Evolutionary conservation across 2,113 vertebrate species (phyloP), one percentile per base, ranked within the genome.

Genomic region (Marcusenius ussheri): DNA sequence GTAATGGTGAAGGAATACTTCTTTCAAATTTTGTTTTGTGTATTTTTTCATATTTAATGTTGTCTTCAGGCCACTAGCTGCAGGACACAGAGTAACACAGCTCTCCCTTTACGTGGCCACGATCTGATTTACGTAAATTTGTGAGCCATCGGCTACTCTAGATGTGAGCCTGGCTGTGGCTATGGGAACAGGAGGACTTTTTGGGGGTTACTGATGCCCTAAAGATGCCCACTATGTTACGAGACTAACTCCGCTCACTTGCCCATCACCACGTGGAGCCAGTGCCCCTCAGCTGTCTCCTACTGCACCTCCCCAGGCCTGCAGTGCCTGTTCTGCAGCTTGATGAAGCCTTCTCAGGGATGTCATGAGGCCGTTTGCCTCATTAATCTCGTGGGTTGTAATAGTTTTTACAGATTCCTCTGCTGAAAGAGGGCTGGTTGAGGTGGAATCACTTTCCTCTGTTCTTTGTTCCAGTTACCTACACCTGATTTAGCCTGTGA

Each of bases 1-100:
- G 50, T 35, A 24, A 90, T 83, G 85, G 90, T 56, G 89, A 91
- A 90, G 83, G n/a, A 62, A 35, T 8, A 47, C 19, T 86, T 86
- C 51, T 9, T 21, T 50, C 45, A 70, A 83, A 77, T 15, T 62
- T 83, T 85, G 42, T 74, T 84, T 85, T 74, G 45, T 70, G 45
- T 88, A 56, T 91, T 74, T 74, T 31, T 74, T n/a, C n/a, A 74
- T 74, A 74, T 31, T 35, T 31, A 56, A 66, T 42, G 56, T 70
- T 70, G 15, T 56, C 66, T 49, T 66, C 70, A 70, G 56, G 84
- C 7, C 19, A 3, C 77, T n/a, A 51, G 39, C 46, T 51, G 15
- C 50, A 51, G 50, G 50, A 17, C 50, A 51, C 15, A 17, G 50
- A 17, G 15, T 51, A 51, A 5, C 15, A 0, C 50, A 51, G 50